Percentiles rank a stretch among this genome's conserved stretches.
These are phyloP conservation scores for Heteronetta atricapilla DNA, from an alignment of 2,113 vertebrate species.

Conservation along the genomic window DNA sequence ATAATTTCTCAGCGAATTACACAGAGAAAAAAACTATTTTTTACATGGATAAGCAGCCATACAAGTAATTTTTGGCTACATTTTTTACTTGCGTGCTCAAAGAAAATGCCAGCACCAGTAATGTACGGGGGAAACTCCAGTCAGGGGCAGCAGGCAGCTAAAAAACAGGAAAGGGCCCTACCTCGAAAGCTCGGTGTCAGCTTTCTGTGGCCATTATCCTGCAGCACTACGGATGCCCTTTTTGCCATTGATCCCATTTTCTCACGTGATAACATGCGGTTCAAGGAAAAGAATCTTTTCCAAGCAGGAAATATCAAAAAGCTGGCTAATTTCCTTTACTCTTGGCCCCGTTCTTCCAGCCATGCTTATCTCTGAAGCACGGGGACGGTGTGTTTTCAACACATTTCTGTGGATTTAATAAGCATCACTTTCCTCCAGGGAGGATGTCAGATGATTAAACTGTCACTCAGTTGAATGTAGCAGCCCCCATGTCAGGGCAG, in stretches of 20 bases:
- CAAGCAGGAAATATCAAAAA: conserved; percentile 45
- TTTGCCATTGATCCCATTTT: background rate
- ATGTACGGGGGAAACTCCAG: background rate
- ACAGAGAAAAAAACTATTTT: background rate
- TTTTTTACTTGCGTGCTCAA: background rate
- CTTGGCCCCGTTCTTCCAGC: background rate
- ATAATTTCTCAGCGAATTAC: background rate
- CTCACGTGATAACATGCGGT: background rate
- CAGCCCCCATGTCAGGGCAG: background rate
- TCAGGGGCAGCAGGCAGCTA: background rate
- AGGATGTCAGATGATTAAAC: background rate
- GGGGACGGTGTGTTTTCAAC: background rate
- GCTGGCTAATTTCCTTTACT: background rate
- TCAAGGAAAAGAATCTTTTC: conserved; percentile 25
- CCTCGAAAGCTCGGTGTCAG: conserved; percentile 9
- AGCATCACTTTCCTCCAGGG: background rate
- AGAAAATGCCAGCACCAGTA: background rate
- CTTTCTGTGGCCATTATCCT: background rate
- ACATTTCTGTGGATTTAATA: background rate
- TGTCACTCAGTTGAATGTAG: accelerated
- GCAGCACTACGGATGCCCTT: accelerated
- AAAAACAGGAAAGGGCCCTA: conserved; percentile 59
- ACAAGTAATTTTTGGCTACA: background rate
- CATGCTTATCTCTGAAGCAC: background rate
- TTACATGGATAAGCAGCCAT: background rate